Percentiles rank a stretch among this genome's conserved stretches.
These are phyloP conservation scores for Phlogophora meticulosa DNA, from an alignment of 2,888 invertebrate genomes.

Conservation along the genomic window DNA sequence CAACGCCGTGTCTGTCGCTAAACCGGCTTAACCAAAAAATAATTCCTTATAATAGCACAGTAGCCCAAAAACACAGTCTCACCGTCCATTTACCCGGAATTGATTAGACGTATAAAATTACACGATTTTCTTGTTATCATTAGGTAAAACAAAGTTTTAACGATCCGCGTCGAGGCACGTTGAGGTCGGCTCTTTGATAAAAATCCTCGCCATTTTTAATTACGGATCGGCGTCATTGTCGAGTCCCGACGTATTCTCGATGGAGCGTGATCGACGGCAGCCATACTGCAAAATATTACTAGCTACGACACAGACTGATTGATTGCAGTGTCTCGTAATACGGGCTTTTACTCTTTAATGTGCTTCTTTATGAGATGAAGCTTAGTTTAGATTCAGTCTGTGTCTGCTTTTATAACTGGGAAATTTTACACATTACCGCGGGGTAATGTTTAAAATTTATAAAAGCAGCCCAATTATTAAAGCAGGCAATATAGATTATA, in stretches of 20 bases:
- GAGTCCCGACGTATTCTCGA: constrained; percentile 76
- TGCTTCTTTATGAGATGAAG: constrained; percentile 19
- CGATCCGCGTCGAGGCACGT: constrained; percentile 60
- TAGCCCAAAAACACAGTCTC: constrained; percentile 11
- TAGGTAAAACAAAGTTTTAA: constrained; percentile 74
- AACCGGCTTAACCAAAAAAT: constrained; percentile 1
- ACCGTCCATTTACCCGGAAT: constrained; percentile 11
- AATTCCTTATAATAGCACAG: constrained; percentile 3
- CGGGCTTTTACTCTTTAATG: constrained; percentile 44
- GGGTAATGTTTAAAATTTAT: no score
- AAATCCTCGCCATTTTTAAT: constrained; percentile 86
- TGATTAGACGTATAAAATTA: constrained; percentile 35
- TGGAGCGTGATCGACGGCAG: constrained; percentile 72
- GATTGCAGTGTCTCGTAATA: constrained; percentile 66
- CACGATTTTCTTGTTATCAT: constrained; percentile 57
- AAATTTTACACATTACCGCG: no score
- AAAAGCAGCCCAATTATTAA: no score
- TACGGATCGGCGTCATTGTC: constrained; percentile 82
- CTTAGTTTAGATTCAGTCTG: neutral
- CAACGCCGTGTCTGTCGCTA: neutral
- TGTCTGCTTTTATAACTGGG: no score
- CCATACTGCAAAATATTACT: constrained; percentile 58
- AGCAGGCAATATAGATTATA: no score
- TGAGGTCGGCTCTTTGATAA: constrained; percentile 71
- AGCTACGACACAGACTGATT: constrained; percentile 61